These are phyloP conservation scores for Pheosia tremula DNA, from an alignment of 2,888 invertebrate species.

Conservation along the genomic window DNA sequence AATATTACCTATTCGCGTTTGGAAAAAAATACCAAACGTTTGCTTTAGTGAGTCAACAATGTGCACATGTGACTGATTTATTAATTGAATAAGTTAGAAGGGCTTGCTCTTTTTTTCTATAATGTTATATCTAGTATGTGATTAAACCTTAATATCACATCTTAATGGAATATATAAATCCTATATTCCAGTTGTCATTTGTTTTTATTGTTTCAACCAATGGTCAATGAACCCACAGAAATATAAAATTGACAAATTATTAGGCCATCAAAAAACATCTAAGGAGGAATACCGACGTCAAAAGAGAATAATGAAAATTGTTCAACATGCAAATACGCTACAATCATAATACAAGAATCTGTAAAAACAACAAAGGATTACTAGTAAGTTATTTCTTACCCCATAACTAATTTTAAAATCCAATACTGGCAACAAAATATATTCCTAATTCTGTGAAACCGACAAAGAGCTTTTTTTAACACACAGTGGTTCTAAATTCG, in stretches of 20 bases:
- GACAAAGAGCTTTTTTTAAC: conserved; percentile 64
- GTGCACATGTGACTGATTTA: conserved; percentile 36
- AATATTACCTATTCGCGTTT: conserved; percentile 59
- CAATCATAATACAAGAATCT: too few relatives aligned
- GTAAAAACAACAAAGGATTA: not conserved
- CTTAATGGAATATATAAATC: too few relatives aligned
- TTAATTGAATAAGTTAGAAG: not conserved
- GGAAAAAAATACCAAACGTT: conserved; percentile 55
- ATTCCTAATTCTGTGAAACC: conserved; percentile 42
- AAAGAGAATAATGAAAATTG: too few relatives aligned
- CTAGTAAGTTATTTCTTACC: too few relatives aligned
- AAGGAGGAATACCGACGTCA: too few relatives aligned
- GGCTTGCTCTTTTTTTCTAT: not conserved
- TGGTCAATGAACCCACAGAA: too few relatives aligned
- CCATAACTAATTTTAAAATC: conserved; percentile 10
- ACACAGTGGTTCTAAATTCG: conserved; percentile 68
- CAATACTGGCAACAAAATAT: conserved; percentile 29
- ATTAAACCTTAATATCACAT: too few relatives aligned
- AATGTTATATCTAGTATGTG: not conserved
- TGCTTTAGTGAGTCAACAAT: conserved; percentile 57
- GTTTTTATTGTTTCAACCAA: too few relatives aligned
- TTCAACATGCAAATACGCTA: too few relatives aligned
- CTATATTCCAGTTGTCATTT: too few relatives aligned
- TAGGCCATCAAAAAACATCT: too few relatives aligned
- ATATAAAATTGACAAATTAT: too few relatives aligned